Evolutionary conservation across 2,888 invertebrate species (phyloP), one percentile per base, ranked within the genome.

Genomic region (Apodemia duryi): DNA sequence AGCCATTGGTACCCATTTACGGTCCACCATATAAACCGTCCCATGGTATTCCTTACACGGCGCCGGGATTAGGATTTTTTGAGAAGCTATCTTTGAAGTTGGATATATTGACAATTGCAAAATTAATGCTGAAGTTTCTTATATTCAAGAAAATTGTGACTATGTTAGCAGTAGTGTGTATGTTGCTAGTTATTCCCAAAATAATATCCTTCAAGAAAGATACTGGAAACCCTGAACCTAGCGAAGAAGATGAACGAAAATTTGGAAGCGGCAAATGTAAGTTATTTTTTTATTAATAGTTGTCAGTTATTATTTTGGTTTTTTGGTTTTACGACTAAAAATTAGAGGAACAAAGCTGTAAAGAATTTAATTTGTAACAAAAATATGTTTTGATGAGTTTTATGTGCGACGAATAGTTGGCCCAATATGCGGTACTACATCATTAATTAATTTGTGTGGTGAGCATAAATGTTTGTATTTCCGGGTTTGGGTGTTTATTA

Each of bases 91-190:
- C 95, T 62, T 84, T 95, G 35, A 96, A 96, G 83, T 76, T 96
- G 63, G 95, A 95, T 75, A 92, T 96, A 1, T 92, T 95, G 68
- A 95, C 96, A 0, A 82, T 96, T 65, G 95, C 95, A 0, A 96
- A 96, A 84, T 93, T 96, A 67, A 76, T 96, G 66, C 82, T 96
- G 49, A 97, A 97, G 80, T 81, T 96, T 63, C 85, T 96, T 5
- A 94, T 97, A 73, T 96, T 97, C 81, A 97, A 97, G 84, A 95
- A 96, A 84, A 94, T 96, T 64, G 94, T 97, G 66, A 96, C 96
- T 73, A 96, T 96, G 84, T 94, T 96, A 57, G 96, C 95, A 0
- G 91, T 96, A 6, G 93, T 96, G 73, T 96, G 95, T 77, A 90
- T 96, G 77, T 82, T 97, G 72, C 84, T 97, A 64, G 96, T 96